These are phyloP conservation scores for Pituophis catenifer DNA, from an alignment of 2,113 vertebrate genomes.

Conservation along the genomic window DNA sequence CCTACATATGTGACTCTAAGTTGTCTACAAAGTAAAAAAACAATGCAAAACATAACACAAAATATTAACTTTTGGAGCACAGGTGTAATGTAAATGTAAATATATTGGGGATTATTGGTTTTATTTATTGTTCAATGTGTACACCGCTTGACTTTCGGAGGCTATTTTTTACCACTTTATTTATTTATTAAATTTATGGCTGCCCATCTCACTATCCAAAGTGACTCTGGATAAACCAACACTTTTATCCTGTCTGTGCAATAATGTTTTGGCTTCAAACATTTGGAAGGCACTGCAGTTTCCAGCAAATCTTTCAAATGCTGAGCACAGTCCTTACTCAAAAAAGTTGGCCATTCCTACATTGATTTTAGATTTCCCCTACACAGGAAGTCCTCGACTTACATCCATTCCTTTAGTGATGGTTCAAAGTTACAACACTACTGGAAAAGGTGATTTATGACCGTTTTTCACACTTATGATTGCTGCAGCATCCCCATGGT, in stretches of 20 bases:
- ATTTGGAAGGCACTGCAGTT: neutral
- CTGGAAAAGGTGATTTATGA: no score
- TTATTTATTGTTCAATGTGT: neutral
- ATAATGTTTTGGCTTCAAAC: neutral
- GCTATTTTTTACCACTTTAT: neutral
- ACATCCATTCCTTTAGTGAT: neutral
- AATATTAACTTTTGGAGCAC: neutral
- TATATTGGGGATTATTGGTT: neutral
- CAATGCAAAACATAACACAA: neutral
- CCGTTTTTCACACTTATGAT: no score
- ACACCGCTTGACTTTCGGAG: neutral
- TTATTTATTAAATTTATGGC: neutral
- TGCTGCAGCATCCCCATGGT: no score
- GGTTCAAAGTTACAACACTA: neutral
- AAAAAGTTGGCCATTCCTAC: neutral
- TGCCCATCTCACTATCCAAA: neutral
- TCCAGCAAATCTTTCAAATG: neutral
- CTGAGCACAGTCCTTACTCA: neutral
- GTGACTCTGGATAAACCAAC: neutral
- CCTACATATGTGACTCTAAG: neutral
- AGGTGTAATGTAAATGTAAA: neutral
- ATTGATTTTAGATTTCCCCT: neutral
- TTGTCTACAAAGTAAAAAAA: neutral
- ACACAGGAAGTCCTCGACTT: neutral
- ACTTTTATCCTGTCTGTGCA: no score